Conservation (phyloP, 2,888 invertebrate genomes). For the Zaprionus bogoriensis region DNA sequence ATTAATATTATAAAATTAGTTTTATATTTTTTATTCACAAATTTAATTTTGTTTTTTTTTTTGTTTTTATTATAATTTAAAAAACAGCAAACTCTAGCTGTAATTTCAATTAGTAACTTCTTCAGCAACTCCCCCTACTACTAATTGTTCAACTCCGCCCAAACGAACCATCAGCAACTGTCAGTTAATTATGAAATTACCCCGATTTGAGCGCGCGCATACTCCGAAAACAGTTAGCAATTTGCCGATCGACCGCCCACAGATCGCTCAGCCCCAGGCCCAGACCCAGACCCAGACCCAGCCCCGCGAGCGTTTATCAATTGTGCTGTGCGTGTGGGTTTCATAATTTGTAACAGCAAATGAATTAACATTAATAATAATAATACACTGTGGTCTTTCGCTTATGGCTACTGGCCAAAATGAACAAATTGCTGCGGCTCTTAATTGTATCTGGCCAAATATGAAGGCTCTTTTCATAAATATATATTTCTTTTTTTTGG, state of each 20-base stretch:
- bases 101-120: not conserved
- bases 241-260: constrained; percentile 25
- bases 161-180: not conserved
- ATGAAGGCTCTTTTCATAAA: constrained; percentile 52
- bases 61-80: too few relatives aligned
- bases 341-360: constrained; percentile 55
- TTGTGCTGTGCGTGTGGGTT: constrained; percentile 58
- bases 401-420: constrained; percentile 64
- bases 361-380: constrained; percentile 22
- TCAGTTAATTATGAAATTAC: constrained; percentile 16
- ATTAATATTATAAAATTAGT: too few relatives aligned
- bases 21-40: not conserved
- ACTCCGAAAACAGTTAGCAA: constrained; percentile 41
- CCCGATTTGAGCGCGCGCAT: constrained; percentile 23
- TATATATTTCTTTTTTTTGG: constrained; percentile 19
- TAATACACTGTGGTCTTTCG: constrained; percentile 17
- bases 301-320: constrained; percentile 36
- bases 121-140: not conserved
- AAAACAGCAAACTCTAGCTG: not conserved
- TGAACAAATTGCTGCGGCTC: constrained; percentile 57
- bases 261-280: constrained; percentile 8
- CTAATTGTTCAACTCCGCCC: not conserved
- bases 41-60: too few relatives aligned
- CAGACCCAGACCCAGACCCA: too few relatives aligned
- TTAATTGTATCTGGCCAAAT: constrained; percentile 56